Base-by-base conservation (phyloP, 2,888 invertebrate genomes). In the Pardosa pseudoannulata region DNA sequence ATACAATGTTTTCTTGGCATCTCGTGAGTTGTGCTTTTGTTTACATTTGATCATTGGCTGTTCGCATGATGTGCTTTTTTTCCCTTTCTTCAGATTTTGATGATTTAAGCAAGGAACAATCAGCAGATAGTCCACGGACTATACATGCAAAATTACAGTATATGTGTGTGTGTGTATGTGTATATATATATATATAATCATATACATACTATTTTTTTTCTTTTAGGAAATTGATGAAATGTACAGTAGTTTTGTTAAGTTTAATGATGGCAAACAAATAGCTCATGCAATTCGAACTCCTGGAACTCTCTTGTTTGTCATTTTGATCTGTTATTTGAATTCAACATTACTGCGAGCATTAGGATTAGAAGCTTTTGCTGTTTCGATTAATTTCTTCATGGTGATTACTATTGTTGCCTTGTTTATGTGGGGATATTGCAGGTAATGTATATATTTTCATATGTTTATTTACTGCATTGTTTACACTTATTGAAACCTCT, bases 181-280 rank as follows among this genome's bases (percentile, higher is more conserved):
- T n/a, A n/a, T n/a, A n/a, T n/a, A n/a, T n/a, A n/a, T n/a, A n/a
- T n/a, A n/a, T n/a, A n/a, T 36, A 7, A 36, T 36, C n/a, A n/a
- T n/a, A n/a, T n/a, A n/a, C 16, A 16, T 46, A 46, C 2, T 31
- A 29, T 65, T 29, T 64, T 29, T 65, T 27, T 65, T 67, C 28
- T 70, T 50, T 28, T 46, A 93, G 95, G 98, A 98, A 91, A 93
- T 98, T 87, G 96, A 96, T 89, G 97, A 97, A 74, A 93, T 95
- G 85, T 98, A 94, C 92, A 92, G 92, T 46, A 96, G 95, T 92
- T 98, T 97, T 93, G 94, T 94, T 91, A 95, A 96, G 80, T 97
- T 98, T 93, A 99, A 99, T 93, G 98, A 99, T 92, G 96, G 97
- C 92, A 99, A 99, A 94, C 99, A 99, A 93, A 96, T 99, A 89